Percentiles rank a stretch among this genome's conserved stretches.
Evolutionary conservation across 2,113 vertebrate genomes (phyloP).

Genomic region (Etheostoma spectabile): DNA sequence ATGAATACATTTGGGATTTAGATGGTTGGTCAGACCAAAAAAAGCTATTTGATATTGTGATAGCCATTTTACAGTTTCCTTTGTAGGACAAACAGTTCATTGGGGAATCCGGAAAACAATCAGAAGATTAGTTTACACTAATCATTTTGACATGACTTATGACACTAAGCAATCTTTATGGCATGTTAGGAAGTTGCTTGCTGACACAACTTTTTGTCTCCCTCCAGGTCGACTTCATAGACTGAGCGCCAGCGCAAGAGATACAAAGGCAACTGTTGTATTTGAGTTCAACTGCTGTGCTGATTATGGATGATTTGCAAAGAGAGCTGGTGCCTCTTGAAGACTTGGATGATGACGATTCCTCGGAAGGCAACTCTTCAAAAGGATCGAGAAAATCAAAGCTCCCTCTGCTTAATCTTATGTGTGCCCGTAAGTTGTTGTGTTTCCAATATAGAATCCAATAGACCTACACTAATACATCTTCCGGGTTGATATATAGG

Average conservation of each 20-base stretch:
- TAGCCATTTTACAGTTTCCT: background rate
- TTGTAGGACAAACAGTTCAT: background rate
- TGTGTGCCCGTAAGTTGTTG: conserved; percentile 42
- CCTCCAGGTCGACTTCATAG: conserved; percentile 1
- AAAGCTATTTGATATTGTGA: background rate
- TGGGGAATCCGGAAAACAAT: background rate
- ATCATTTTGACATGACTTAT: background rate
- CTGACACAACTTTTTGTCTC: background rate
- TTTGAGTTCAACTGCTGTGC: background rate
- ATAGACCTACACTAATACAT: background rate
- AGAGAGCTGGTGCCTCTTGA: conserved; percentile 6
- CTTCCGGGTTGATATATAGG: background rate
- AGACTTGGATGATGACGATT: background rate
- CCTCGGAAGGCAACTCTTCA: conserved; percentile 16
- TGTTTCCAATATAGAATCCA: background rate
- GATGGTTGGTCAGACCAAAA: background rate
- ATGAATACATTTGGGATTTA: background rate
- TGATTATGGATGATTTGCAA: conserved; percentile 73
- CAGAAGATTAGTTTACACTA: background rate
- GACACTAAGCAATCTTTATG: background rate
- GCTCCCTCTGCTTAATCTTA: conserved; percentile 3
- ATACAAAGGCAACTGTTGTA: background rate
- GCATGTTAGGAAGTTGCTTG: background rate
- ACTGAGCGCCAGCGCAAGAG: background rate
- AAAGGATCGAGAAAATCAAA: background rate